phyloP scores from a whole-genome alignment of 2,888 invertebrate species.

The Odiellus spinosus region DNA sequence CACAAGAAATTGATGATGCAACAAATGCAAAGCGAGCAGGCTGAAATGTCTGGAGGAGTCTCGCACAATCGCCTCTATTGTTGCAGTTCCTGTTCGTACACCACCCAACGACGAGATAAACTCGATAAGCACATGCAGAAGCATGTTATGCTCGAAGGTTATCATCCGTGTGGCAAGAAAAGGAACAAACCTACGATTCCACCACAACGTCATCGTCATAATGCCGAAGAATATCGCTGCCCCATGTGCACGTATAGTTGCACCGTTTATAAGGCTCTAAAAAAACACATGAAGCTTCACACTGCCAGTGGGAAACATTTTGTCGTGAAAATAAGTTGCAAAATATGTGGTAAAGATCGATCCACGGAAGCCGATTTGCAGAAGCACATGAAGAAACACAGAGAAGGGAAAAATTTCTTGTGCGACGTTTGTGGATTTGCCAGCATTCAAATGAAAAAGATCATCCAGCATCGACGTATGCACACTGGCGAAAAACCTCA shows the following conservation, averaged over 20 bases:
- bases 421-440: constrained; percentile 41
- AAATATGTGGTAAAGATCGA: constrained; percentile 40
- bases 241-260: constrained; percentile 39
- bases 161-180: constrained; percentile 34
- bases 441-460: constrained; percentile 41
- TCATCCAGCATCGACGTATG: constrained; percentile 41
- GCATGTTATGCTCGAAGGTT: constrained; percentile 32
- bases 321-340: constrained; percentile 31
- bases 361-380: constrained; percentile 36
- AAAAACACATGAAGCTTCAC: constrained; percentile 37
- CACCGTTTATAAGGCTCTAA: constrained; percentile 40
- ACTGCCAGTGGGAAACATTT: constrained; percentile 24
- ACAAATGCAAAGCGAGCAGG: neutral
- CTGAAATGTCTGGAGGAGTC: constrained; percentile 1
- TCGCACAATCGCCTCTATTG: constrained; percentile 24
- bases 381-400: constrained; percentile 38
- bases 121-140: constrained; percentile 34
- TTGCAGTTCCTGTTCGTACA: constrained; percentile 26
- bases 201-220: constrained; percentile 30
- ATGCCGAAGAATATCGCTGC: constrained; percentile 40
- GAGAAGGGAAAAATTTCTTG: constrained; percentile 36
- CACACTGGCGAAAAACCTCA: constrained; percentile 42
- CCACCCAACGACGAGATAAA: constrained; percentile 31
- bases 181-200: constrained; percentile 27
- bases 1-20: neutral